Evolutionary conservation across 2,888 invertebrate genomes (phyloP), one percentile per base, ranked within the genome.

Genomic region (Brachyopa scutellaris): DNA sequence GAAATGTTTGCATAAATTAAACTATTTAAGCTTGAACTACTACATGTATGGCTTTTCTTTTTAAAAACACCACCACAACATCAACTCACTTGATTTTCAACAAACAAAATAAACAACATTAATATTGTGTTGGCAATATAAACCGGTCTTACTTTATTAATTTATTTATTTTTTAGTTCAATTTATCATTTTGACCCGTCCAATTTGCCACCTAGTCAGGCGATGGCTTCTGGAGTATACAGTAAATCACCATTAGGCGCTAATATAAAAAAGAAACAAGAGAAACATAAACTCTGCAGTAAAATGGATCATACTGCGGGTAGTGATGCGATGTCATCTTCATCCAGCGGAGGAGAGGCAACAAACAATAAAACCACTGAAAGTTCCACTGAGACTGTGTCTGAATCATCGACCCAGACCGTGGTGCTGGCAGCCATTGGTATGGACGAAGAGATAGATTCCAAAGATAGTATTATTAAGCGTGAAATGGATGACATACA

Each of bases 151-250:
- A 26, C 3, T 26, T 26, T 5, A 26, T 26, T 76, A 26, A 26
- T 15, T 53, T 59, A 26, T 66, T 23, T 83, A 73, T 82, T 66
- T 88, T 89, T 49, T 88, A 90, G 90, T 86, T 89, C 90, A 85
- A 88, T 91, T 85, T 91, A 91, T 86, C 90, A 90, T 87, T 91
- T 89, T 86, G 90, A 91, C 87, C 90, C 90, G 85, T 89, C 90
- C 86, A 91, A 90, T 85, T 86, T 90, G 87, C 90, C 90, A 82
- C 88, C 90, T 79, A 88, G 87, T 85, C 90, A 90, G 87, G 87
- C 88, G 84, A 86, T 87, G 66, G 57, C 86, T 29, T 67, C 86
- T 49, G 85, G 86, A 64, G 77, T 85, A 62, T 85, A 80, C 70
- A 84, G 53, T 84, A 82, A 82, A 86, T 78, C 82, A 84, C 64